Evolutionary conservation across 2,888 invertebrate genomes (phyloP).

Genomic region (Platycheirus rosarum): DNA sequence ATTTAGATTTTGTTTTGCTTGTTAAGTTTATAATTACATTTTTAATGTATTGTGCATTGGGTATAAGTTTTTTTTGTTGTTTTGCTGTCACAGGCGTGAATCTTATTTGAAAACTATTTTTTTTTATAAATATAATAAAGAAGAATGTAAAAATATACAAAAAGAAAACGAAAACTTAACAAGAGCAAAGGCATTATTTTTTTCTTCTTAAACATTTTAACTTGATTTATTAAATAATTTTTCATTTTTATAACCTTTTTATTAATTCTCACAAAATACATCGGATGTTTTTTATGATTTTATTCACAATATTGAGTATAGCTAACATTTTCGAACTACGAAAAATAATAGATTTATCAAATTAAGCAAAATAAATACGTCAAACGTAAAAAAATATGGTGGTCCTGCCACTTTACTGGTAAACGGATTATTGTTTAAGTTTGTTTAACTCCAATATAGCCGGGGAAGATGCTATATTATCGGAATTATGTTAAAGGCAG

Average conservation of each 20-base stretch:
- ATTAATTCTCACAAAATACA: constrained; percentile 47
- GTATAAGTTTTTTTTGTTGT: constrained; percentile 76
- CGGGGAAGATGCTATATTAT: constrained; percentile 82
- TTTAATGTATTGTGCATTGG: constrained; percentile 73
- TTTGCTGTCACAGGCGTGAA: constrained; percentile 71
- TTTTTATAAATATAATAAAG: constrained; percentile 47
- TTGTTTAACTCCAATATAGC: constrained; percentile 80
- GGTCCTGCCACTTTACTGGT: constrained; percentile 48
- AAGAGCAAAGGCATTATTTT: constrained; percentile 41
- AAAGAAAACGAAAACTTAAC: constrained; percentile 67
- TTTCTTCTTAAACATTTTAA: constrained; percentile 55
- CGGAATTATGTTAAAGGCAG: constrained; percentile 76
- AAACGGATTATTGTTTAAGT: constrained; percentile 26
- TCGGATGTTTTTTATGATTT: constrained; percentile 45
- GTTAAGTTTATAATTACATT: constrained; percentile 75
- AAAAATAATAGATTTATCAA: constrained; percentile 22
- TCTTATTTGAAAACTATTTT: constrained; percentile 72
- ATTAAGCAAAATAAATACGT: neutral
- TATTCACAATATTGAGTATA: constrained; percentile 62
- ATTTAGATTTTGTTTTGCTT: constrained; percentile 68
- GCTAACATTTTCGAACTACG: constrained; percentile 49
- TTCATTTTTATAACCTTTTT: constrained; percentile 54
- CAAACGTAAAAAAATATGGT: constrained; percentile 5
- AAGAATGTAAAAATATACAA: constrained; percentile 63
- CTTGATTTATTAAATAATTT: constrained; percentile 42